Conservation (phyloP, 2,888 invertebrate genomes). For the Agapetus fuscipes region DNA sequence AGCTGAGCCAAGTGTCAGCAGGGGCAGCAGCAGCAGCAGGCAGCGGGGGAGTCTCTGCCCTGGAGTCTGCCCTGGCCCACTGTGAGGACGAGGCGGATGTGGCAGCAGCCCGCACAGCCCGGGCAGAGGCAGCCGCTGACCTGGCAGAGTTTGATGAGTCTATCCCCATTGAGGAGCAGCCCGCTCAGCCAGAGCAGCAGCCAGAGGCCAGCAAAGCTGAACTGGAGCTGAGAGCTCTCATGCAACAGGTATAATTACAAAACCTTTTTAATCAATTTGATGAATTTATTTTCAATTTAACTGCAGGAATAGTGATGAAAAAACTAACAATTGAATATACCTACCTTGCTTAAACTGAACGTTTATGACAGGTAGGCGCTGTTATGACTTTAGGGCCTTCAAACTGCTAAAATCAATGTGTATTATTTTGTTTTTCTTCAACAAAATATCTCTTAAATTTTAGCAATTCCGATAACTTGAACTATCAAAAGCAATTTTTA, state of each 20-base stretch:
- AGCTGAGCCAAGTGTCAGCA: constrained; percentile 26
- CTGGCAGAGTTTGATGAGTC: constrained; percentile 94
- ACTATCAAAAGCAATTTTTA: too few species aligned
- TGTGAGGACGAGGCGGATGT: constrained; percentile 95
- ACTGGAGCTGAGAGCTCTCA: constrained; percentile 58
- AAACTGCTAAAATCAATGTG: too few species aligned
- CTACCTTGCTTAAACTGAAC: too few species aligned
- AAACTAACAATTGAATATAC: too few species aligned
- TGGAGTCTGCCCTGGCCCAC: constrained; percentile 77
- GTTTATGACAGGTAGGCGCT: too few species aligned
- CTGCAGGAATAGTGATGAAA: too few species aligned
- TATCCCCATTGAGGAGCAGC: constrained; percentile 72
- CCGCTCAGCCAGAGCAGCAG: constrained; percentile 30
- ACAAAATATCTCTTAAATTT: too few species aligned
- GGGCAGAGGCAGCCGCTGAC: constrained; percentile 82
- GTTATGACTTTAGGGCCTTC: too few species aligned
- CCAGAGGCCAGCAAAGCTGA: constrained; percentile 63
- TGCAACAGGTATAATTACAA: constrained; percentile 57
- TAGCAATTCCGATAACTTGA: too few species aligned
- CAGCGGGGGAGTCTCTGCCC: constrained; percentile 50
- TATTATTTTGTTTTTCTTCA: too few species aligned
- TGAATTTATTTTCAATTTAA: too few species aligned
- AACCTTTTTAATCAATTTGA: too few species aligned
- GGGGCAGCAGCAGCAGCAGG: constrained; percentile 16
- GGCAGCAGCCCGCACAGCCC: constrained; percentile 78